Percentiles rank a stretch among this genome's conserved stretches.
phyloP scores from a whole-genome alignment of 2,797 vertebrate genomes.

The Centroberyx gerrardi region DNA sequence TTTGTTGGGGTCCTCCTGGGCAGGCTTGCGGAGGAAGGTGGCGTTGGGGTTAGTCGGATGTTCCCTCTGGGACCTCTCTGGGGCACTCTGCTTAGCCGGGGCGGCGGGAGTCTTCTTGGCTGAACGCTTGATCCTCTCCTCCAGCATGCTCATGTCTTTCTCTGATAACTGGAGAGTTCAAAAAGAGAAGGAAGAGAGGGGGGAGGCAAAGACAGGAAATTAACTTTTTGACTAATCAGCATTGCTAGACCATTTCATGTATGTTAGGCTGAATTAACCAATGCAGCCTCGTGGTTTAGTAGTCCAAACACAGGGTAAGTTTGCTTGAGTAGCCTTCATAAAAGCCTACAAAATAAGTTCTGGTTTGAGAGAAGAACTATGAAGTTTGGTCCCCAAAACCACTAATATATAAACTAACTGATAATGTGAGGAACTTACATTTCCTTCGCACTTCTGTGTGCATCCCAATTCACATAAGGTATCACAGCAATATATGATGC shows the following conservation, averaged over 20 bases:
- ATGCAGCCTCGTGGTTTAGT: too few species aligned
- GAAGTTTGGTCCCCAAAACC: too few species aligned
- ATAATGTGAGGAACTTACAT: too few species aligned
- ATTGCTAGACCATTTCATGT: neutral
- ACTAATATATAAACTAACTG: too few species aligned
- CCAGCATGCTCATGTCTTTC: constrained; percentile 99
- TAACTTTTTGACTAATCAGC: neutral
- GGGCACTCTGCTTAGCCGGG: constrained; percentile 84
- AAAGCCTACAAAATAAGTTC: too few species aligned
- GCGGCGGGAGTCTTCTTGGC: constrained; percentile 91
- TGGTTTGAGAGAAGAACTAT: too few species aligned
- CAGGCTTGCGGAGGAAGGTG: constrained; percentile 90
- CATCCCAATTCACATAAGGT: too few species aligned
- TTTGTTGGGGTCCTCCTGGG: constrained; percentile 95
- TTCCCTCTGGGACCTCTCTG: constrained; percentile 88
- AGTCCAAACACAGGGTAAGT: too few species aligned
- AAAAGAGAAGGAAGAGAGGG: neutral
- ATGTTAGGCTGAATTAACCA: neutral
- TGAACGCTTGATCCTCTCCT: constrained; percentile 96
- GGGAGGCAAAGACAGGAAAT: neutral
- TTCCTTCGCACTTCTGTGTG: too few species aligned
- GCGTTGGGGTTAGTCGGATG: constrained; percentile 86
- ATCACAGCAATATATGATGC: too few species aligned
- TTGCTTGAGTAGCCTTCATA: too few species aligned
- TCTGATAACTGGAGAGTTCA: constrained; percentile 90